phyloP scores from a whole-genome alignment of 2,113 vertebrate species.

The Chroicocephalus ridibundus region DNA sequence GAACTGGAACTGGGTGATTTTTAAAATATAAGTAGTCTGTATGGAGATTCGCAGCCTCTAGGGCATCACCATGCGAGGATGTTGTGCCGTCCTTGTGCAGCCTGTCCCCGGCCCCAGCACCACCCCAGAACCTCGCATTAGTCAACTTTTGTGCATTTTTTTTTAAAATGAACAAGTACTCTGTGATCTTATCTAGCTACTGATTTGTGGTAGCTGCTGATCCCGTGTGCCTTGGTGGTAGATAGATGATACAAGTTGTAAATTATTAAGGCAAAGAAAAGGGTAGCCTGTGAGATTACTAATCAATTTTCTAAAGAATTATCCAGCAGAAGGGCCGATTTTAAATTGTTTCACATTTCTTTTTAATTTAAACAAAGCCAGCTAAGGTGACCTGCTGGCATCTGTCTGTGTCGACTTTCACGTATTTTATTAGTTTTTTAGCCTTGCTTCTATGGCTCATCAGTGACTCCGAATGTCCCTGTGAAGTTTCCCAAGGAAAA shows the following conservation, averaged over 20 bases:
- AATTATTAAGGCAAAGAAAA: slow-evolving; percentile 17
- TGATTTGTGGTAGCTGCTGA: slow-evolving; percentile 37
- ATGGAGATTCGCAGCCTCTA: background rate
- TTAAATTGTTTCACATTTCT: slow-evolving; percentile 49
- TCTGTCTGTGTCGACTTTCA: slow-evolving; percentile 34
- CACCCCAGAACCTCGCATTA: background rate
- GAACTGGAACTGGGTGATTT: background rate
- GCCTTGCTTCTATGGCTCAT: background rate
- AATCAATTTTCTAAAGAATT: slow-evolving; percentile 40
- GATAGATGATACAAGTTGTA: background rate
- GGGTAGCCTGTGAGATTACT: slow-evolving; percentile 5
- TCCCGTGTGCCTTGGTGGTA: background rate
- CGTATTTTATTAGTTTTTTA: slow-evolving; percentile 20
- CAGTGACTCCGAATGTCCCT: background rate
- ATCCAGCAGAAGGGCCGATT: background rate
- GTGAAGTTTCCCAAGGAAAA: slow-evolving; percentile 25
- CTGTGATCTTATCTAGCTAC: background rate
- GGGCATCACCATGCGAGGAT: background rate
- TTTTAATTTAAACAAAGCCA: slow-evolving; percentile 39
- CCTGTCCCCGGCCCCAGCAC: background rate
- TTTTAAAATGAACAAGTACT: background rate
- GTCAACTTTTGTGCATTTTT: background rate
- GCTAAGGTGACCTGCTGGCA: slow-evolving; percentile 4
- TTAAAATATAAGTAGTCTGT: background rate
- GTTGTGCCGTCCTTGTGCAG: background rate